Evolutionary conservation across 2,113 vertebrate genomes (phyloP).

Genomic region (chimpanzee (Pan troglodytes)): DNA sequence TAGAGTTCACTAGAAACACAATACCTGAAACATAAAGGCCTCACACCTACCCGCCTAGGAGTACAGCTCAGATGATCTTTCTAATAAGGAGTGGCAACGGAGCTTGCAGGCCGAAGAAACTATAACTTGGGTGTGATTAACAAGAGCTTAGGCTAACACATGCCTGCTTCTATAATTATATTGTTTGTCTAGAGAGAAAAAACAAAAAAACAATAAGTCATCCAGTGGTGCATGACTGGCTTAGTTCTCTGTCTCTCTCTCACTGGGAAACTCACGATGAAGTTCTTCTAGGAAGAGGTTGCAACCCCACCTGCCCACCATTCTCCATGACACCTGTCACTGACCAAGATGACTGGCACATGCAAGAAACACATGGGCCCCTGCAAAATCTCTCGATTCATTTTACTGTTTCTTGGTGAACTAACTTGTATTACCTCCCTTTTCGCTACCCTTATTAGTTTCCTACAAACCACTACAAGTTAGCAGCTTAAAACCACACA

Average conservation of each 20-base stretch:
- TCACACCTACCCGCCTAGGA: accelerated
- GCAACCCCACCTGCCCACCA: background rate
- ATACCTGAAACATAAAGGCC: background rate
- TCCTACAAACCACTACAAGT: background rate
- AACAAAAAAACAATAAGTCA: no score
- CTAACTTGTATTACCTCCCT: background rate
- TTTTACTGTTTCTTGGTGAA: background rate
- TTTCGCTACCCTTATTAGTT: background rate
- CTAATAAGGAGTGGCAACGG: background rate
- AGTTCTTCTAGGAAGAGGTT: background rate
- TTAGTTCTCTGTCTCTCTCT: background rate
- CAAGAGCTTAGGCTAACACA: background rate
- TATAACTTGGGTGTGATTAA: background rate
- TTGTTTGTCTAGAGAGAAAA: background rate
- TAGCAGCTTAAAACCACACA: background rate
- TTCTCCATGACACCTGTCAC: accelerated
- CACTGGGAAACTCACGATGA: background rate
- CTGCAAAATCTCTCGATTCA: accelerated
- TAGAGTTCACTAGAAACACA: background rate
- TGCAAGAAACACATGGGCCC: accelerated
- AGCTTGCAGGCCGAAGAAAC: background rate
- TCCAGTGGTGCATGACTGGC: accelerated
- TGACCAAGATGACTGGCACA: accelerated
- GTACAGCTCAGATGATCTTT: background rate
- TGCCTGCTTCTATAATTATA: background rate